These are phyloP conservation scores for Tortricodes alternella DNA, from an alignment of 2,888 invertebrate genomes.

Conservation along the genomic window DNA sequence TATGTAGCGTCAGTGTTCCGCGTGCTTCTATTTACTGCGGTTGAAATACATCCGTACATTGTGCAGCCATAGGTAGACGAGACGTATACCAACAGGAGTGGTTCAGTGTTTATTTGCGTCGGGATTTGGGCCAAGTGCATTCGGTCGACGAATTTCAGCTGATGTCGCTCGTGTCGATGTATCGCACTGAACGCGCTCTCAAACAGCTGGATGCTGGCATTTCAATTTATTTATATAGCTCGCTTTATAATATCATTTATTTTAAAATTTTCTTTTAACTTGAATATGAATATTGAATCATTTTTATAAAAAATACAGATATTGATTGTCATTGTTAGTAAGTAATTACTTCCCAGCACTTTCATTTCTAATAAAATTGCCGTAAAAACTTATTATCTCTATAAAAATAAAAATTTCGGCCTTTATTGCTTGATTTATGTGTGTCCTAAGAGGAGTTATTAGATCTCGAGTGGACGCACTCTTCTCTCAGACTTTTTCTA, in stretches of 20 bases:
- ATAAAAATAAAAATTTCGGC: too few species aligned
- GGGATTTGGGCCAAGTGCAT: conserved; percentile 75
- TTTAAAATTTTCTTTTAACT: not conserved
- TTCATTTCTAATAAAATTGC: too few species aligned
- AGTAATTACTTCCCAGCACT: too few species aligned
- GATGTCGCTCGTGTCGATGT: conserved; percentile 47
- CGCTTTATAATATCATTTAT: not conserved
- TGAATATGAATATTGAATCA: too few species aligned
- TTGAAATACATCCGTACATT: conserved; percentile 50
- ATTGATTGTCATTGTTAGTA: too few species aligned
- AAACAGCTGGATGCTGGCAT: conserved; percentile 35
- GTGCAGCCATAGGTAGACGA: conserved; percentile 38
- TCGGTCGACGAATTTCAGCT: conserved; percentile 61
- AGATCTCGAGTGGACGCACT: too few species aligned
- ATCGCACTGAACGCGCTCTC: conserved; percentile 28
- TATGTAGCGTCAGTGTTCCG: conserved; percentile 42
- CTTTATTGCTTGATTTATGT: too few species aligned
- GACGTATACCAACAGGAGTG: conserved; percentile 47
- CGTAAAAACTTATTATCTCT: too few species aligned
- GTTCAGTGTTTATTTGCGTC: conserved; percentile 68
- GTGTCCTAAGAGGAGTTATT: too few species aligned
- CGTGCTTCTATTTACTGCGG: conserved; percentile 54
- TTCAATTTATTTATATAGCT: not conserved
- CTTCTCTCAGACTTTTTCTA: too few species aligned
- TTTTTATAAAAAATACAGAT: too few species aligned